Conservation (phyloP, 2,797 vertebrate genomes). For the Chiroxiphia lanceolata region DNA sequence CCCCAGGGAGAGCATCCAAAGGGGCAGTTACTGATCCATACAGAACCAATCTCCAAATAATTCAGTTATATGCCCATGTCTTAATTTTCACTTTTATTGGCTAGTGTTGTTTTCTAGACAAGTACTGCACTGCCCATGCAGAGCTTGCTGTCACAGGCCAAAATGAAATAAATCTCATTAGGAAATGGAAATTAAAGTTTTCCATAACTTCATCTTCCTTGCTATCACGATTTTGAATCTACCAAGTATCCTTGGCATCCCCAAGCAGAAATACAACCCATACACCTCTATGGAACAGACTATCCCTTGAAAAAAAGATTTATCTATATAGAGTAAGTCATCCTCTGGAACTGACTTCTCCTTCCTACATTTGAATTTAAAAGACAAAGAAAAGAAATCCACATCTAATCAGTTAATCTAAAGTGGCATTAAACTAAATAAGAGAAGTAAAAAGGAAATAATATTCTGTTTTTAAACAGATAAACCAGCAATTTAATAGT, state of each 20-base stretch:
- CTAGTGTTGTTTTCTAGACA: background rate
- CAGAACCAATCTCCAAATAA: background rate
- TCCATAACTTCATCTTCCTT: background rate
- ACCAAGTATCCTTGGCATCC: background rate
- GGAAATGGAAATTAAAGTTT: background rate
- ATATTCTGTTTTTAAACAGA: background rate
- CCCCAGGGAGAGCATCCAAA: background rate
- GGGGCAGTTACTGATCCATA: background rate
- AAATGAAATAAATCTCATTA: background rate
- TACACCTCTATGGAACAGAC: background rate
- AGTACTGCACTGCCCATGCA: background rate
- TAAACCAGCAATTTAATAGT: background rate
- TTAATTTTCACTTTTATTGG: background rate
- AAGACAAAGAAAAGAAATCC: constrained; percentile 1
- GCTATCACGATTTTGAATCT: background rate
- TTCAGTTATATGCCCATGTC: background rate
- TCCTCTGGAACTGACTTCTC: background rate
- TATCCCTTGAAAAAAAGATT: background rate
- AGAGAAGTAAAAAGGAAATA: background rate
- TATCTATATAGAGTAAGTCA: background rate
- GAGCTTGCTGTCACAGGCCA: background rate
- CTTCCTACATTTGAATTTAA: background rate
- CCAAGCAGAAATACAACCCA: background rate
- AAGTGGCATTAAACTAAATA: background rate
- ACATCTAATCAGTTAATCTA: background rate